Base-by-base conservation (phyloP, 2,113 vertebrate species). In the Bucco capensis region DNA sequence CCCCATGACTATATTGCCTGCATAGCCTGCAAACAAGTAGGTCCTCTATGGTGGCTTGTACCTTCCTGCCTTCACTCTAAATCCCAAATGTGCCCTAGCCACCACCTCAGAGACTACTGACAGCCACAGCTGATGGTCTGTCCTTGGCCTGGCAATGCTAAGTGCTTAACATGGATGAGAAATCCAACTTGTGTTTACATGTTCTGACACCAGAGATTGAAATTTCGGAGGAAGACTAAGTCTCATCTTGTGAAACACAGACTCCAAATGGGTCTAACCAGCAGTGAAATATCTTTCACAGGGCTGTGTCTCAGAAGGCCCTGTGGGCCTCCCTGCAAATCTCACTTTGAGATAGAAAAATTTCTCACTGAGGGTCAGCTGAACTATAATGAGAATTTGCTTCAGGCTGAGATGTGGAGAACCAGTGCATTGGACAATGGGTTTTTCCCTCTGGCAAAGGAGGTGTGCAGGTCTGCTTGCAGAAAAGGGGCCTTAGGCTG, bases 151-250 rank as follows among this genome's bases (percentile, higher is more conserved):
- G 40, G 61, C 3, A 3, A 25, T 44, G 37, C 7, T 2, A 3
- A 66, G 8, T 50, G n/a, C 38, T 80, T 37, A 73, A 88, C 24
- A 15, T 1, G 12, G n/a, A 40, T 51, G 35, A 70, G 76, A 88
- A 74, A 51, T 50, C 23, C 65, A 58, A 15, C 11, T 46, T 33
- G 4, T 8, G 1, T 37, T n/a, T 51, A 33, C 5, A 4, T 1
- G 0, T 35, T 42, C 15, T 73, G 42, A 70, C 9, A 46, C 2
- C 0, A 0, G 6, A 19, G 8, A 19, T 31, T 91, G 54, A 50
- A 78, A 71, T 33, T 46, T 9, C 24, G 47, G 47, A 61, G 50
- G 82, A 75, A 79, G 19, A 14, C 40, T 61, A 31, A 42, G 28
- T 65, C 23, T 85, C 6, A 1, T 16, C 24, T 51, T 91, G n/a